Evolutionary conservation across 2,888 invertebrate genomes (phyloP).

Genomic region (Mimas tiliae): DNA sequence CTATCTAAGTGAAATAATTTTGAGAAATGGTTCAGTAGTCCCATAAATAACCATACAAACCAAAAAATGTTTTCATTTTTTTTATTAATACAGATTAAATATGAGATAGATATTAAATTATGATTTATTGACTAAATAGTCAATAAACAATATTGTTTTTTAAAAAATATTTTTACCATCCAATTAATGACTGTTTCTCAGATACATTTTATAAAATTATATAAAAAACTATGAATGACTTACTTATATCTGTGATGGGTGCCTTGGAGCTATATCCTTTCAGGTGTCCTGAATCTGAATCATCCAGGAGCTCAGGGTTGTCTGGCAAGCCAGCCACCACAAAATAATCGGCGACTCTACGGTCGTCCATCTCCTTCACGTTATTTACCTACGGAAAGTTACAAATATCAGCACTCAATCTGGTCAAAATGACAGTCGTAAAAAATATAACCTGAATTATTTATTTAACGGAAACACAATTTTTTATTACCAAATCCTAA

Average conservation of each 20-base stretch:
- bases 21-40: not conserved
- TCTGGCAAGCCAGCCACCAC: conserved; percentile 98
- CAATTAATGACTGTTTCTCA: no score
- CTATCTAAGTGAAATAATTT: not conserved
- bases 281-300: conserved; percentile 92
- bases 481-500: conserved; percentile 21
- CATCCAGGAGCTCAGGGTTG: conserved; percentile 90
- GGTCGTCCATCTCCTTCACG: conserved; percentile 88
- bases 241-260: conserved; percentile 97
- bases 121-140: no score
- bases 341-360: conserved; percentile 98
- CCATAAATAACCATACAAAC: no score
- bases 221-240: conserved; percentile 40
- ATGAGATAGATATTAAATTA: no score
- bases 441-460: conserved; percentile 21
- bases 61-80: no score
- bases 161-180: no score
- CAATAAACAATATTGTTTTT: no score
- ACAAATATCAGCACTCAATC: not conserved
- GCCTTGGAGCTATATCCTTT: conserved; percentile 93
- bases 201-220: not conserved
- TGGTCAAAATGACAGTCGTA: conserved; percentile 14
- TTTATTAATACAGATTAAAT: no score
- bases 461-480: not conserved
- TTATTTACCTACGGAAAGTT: conserved; percentile 20